Base-by-base conservation (phyloP, 2,797 vertebrate genomes). In the Mastacembelus armatus region DNA sequence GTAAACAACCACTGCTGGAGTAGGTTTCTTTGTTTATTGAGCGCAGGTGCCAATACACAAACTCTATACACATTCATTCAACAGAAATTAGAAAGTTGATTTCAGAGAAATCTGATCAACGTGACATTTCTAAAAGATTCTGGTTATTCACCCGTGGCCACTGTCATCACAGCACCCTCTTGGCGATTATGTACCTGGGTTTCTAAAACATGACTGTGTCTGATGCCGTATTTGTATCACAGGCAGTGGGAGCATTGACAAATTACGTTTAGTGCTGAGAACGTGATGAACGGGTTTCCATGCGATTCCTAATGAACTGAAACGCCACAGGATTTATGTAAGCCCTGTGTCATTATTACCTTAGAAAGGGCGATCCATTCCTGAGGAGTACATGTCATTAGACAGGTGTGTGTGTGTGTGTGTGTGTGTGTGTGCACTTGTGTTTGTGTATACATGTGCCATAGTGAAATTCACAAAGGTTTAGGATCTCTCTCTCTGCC, bases 341-440 rank as follows among this genome's bases (percentile, higher is more conserved):
- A 71, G 65, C 67, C 35, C 30, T 19, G 65, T 51, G 68, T 74
- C 81, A 71, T 62, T 24, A 55, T 78, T 80, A 72, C 66, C 49
- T 59, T 19, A 6, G 70, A n/a, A 27, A 45, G 62, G 58, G 47
- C 85, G 87, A 85, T 86, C 74, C 57, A 80, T 86, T 78, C 52
- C 66, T 70, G 52, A 82, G 68, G 60, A 24, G 43, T 19, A 18
- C 24, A 10, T 73, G 72, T 63, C 45, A 45, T 47, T 55, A 30
- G 36, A 33, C 38, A 39, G 2, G 5, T 9, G 12, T 7, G 14
- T 2, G 16, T 19, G 21, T 33, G 15, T n/a, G 24, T 49, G n/a
- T 30, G 12, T 49, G 24, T 50, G 18, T 15, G 26, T 71, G 42
- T 57, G 61, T 39, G 24, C 22, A 7, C 47, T 2, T 50, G 67